Base-by-base conservation (phyloP, 2,797 vertebrate genomes). In the Rhinophrynus dorsalis region DNA sequence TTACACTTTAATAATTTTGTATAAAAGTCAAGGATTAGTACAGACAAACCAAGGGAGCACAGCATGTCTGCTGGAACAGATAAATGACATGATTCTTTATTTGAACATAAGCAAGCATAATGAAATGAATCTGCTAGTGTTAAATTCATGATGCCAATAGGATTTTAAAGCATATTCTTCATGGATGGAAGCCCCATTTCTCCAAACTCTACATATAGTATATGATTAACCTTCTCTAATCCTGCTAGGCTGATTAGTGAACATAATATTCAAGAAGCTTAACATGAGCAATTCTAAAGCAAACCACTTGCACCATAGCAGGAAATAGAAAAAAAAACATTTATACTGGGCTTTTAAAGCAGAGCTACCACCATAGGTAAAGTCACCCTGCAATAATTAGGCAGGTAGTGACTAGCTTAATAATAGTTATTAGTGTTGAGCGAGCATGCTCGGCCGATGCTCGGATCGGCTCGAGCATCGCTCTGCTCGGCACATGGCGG, bases 201-300 rank as follows among this genome's bases (percentile, higher is more conserved):
- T 68, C 58, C 57, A 21, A 44, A 63, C 48, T 50, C 54, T 56
- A 47, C 60, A 51, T 69, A 56, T 35, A 62, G 56, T 67, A 78
- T 47, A 58, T 67, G 67, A 42, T 55, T 48, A 68, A 82, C 40
- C 23, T 61, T 45, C 21, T 40, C 6, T 62, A 70, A 79, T 76
- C 30, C 64, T 75, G 30, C 47, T 76, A 61, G 64, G 74, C 74
- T 1, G 1, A 71, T 79, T 74, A 74, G 66, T 23, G 32, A 59
- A 56, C 27, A 58, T 1, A 69, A 61, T n/a, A n/a, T n/a, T n/a
- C n/a, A n/a, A n/a, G n/a, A n/a, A n/a, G n/a, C n/a, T n/a, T n/a
- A n/a, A n/a, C n/a, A n/a, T n/a, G n/a, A n/a, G n/a, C n/a, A n/a
- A n/a, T n/a, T n/a, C n/a, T n/a, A n/a, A n/a, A n/a, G n/a, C n/a